phyloP scores from a whole-genome alignment of 1,140 invertebrate genomes.

The Calosoma granatense region DNA sequence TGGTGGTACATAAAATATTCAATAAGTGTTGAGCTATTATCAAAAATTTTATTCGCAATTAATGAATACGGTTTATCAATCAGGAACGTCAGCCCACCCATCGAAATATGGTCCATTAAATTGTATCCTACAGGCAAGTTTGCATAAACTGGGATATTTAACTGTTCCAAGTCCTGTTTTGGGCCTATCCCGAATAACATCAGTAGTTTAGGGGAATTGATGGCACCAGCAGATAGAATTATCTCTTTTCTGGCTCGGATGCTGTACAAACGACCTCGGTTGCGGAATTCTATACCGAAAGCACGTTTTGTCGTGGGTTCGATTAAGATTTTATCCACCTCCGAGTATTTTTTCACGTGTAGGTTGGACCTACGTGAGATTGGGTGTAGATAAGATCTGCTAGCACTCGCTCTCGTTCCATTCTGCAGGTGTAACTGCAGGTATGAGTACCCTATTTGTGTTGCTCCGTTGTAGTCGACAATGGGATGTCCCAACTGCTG shows the following conservation, averaged over 20 bases:
- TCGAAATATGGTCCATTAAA: constrained; percentile 67
- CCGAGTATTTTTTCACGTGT: constrained; percentile 49
- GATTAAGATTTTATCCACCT: constrained; percentile 65
- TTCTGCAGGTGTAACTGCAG: constrained; percentile 57
- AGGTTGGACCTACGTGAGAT: constrained; percentile 51
- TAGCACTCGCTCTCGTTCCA: constrained; percentile 62
- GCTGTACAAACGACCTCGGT: constrained; percentile 39
- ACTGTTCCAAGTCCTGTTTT: constrained; percentile 47
- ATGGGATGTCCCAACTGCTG: constrained; percentile 53
- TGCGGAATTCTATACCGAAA: constrained; percentile 51
- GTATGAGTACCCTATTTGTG: constrained; percentile 50
- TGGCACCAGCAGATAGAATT: constrained; percentile 62
- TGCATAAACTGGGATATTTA: constrained; percentile 50
- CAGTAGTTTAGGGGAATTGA: constrained; percentile 65
- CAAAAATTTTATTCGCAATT: constrained; percentile 18
- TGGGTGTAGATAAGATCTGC: constrained; percentile 61
- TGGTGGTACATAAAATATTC: constrained; percentile 42
- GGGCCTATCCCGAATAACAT: constrained; percentile 77
- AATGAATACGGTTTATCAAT: constrained; percentile 40
- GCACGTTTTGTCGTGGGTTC: constrained; percentile 49
- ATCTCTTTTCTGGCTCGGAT: constrained; percentile 60
- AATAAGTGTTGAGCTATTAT: constrained; percentile 20
- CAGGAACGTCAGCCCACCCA: constrained; percentile 55
- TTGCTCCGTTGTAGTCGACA: constrained; percentile 62
- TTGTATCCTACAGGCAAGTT: constrained; percentile 71